Conservation (phyloP, 2,888 invertebrate species). For the Troides helena region DNA sequence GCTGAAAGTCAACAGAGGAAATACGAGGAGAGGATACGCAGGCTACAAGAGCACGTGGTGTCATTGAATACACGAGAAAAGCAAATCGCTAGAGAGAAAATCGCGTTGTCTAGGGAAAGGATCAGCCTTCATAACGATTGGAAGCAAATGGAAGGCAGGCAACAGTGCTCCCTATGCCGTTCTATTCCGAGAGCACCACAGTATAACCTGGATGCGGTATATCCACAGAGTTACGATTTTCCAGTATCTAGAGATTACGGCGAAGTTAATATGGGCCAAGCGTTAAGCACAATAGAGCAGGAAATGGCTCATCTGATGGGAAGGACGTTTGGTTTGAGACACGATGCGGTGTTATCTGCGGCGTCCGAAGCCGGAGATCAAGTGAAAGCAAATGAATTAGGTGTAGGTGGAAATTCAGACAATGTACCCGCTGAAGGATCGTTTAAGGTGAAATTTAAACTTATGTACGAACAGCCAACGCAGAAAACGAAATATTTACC, state of each 20-base stretch:
- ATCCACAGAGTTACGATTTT: slow-evolving; percentile 51
- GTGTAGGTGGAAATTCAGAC: slow-evolving; percentile 52
- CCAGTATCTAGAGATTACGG: slow-evolving; percentile 59
- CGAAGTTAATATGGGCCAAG: slow-evolving; percentile 47
- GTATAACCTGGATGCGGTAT: slow-evolving; percentile 47
- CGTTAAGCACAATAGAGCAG: slow-evolving; percentile 61
- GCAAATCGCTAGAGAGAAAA: slow-evolving; percentile 82
- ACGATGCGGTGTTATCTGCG: slow-evolving; percentile 36
- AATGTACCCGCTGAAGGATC: slow-evolving; percentile 24
- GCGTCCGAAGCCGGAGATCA: slow-evolving; percentile 32
- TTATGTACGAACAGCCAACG: no score
- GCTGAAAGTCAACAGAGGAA: slow-evolving; percentile 76
- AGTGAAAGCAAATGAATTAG: slow-evolving; percentile 38
- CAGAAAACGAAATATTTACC: no score
- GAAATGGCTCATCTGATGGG: slow-evolving; percentile 67
- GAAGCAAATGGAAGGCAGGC: slow-evolving; percentile 67
- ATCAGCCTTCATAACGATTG: slow-evolving; percentile 76
- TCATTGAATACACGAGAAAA: slow-evolving; percentile 79
- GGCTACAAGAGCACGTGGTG: slow-evolving; percentile 79
- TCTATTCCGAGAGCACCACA: slow-evolving; percentile 51
- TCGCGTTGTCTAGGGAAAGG: slow-evolving; percentile 80
- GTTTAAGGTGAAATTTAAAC: slow-evolving; percentile 32
- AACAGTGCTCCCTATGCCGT: slow-evolving; percentile 69
- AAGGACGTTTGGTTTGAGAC: slow-evolving; percentile 36
- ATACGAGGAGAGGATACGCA: slow-evolving; percentile 79